These are phyloP conservation scores for Tapirus indicus DNA, from an alignment of 2,797 vertebrate species.

Conservation along the genomic window DNA sequence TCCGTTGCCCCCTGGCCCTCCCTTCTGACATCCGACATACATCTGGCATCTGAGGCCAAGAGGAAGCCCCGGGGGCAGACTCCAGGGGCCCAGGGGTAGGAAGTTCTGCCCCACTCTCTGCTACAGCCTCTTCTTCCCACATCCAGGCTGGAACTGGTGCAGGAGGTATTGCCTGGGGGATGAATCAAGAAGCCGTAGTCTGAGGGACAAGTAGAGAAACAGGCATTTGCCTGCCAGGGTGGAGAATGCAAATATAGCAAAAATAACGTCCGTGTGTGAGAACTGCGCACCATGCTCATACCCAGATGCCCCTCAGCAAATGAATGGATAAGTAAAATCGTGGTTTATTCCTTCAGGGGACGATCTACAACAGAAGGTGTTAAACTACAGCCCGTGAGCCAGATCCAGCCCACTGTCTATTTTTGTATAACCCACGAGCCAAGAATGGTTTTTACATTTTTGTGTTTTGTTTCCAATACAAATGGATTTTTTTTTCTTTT, in stretches of 20 bases:
- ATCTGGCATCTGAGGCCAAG: slow-evolving; percentile 26
- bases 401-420: background rate
- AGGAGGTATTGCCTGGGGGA: background rate
- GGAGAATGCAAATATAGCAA: background rate
- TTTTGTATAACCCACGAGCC: background rate
- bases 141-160: background rate
- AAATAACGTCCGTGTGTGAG: background rate
- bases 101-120: background rate
- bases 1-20: background rate
- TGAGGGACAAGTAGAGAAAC: background rate
- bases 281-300: background rate
- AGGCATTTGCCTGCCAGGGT: accelerated
- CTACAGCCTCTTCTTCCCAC: background rate
- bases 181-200: background rate
- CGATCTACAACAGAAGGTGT: accelerated
- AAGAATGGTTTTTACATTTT: background rate
- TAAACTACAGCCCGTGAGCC: background rate
- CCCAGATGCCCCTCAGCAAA: background rate
- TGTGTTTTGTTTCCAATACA: background rate
- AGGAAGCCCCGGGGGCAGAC: background rate
- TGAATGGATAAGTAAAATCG: background rate
- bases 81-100: background rate
- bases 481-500: background rate
- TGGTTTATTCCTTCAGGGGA: background rate
- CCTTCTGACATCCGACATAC: background rate